Evolutionary conservation across 1,140 invertebrate species (phyloP).

Genomic region (Drosophila biarmipes): DNA sequence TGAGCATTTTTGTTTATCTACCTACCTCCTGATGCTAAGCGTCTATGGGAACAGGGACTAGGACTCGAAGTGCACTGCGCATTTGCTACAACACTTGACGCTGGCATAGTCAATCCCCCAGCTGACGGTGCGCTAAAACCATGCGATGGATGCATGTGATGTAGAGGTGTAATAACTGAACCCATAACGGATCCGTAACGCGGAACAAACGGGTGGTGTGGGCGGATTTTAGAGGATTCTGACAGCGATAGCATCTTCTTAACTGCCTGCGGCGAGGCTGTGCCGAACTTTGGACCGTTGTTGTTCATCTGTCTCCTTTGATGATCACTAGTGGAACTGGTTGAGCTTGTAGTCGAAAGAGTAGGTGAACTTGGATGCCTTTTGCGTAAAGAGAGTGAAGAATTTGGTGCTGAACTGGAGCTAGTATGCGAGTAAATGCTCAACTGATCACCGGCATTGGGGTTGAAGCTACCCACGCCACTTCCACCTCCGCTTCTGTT

Average conservation of each 20-base stretch:
- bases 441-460: slow-evolving; percentile 74
- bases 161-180: slow-evolving; percentile 58
- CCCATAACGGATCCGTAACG: slow-evolving; percentile 55
- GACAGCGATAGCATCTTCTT: slow-evolving; percentile 95
- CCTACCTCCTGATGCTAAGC: slow-evolving; percentile 86
- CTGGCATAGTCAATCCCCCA: slow-evolving; percentile 25
- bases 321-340: slow-evolving; percentile 94
- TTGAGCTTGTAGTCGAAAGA: slow-evolving; percentile 94
- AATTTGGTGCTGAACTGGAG: slow-evolving; percentile 52
- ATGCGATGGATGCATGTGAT: slow-evolving; percentile 71
- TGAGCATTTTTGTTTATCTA: neutral
- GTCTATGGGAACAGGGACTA: slow-evolving; percentile 88
- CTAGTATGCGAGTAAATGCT: slow-evolving; percentile 74
- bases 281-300: slow-evolving; percentile 90
- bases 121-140: slow-evolving; percentile 55
- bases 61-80: slow-evolving; percentile 72
- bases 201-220: slow-evolving; percentile 89
- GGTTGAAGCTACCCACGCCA: slow-evolving; percentile 55
- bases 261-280: slow-evolving; percentile 97
- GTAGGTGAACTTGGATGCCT: slow-evolving; percentile 87
- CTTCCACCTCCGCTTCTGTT: slow-evolving; percentile 80
- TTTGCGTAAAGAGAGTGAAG: slow-evolving; percentile 86
- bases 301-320: slow-evolving; percentile 93
- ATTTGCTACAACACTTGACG: slow-evolving; percentile 35
- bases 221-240: slow-evolving; percentile 93